phyloP scores from a whole-genome alignment of 2,797 vertebrate species.

The Brotula barbata region DNA sequence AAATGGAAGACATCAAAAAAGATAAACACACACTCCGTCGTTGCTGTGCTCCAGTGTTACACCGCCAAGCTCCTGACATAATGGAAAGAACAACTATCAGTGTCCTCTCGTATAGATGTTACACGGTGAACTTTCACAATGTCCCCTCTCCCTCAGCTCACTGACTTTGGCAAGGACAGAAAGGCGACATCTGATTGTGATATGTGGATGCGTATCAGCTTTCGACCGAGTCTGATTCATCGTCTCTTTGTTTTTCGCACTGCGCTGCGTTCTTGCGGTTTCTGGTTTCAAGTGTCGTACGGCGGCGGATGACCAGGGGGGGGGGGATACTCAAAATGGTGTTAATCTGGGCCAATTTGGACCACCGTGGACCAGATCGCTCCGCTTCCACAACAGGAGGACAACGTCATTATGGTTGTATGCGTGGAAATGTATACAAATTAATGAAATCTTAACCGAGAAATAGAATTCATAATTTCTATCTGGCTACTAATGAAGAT shows the following conservation, averaged over 20 bases:
- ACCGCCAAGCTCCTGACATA: constrained; percentile 32
- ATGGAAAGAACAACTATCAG: constrained; percentile 38
- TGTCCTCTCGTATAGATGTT: constrained; percentile 29
- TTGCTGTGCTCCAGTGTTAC: neutral
- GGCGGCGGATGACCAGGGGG: constrained; percentile 41
- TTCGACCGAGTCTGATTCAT: constrained; percentile 34
- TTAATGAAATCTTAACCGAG: too few relatives aligned
- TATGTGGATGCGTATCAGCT: constrained; percentile 49
- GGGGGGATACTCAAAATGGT: too few relatives aligned
- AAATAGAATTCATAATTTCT: too few relatives aligned
- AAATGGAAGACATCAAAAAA: neutral
- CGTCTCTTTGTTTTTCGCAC: constrained; percentile 51
- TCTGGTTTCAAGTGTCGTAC: constrained; percentile 58
- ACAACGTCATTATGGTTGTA: too few relatives aligned
- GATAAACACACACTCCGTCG: neutral
- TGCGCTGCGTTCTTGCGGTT: constrained; percentile 42
- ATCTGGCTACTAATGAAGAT: too few relatives aligned
- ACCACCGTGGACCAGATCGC: too few relatives aligned
- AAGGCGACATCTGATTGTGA: constrained; percentile 44
- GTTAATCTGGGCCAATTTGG: too few relatives aligned
- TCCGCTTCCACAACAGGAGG: too few relatives aligned
- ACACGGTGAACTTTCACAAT: constrained; percentile 53
- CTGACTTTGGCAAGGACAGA: constrained; percentile 41
- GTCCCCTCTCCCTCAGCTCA: constrained; percentile 50
- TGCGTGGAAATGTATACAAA: too few relatives aligned